phyloP scores from a whole-genome alignment of 2,888 invertebrate species.

The Hofmannophila pseudospretella region DNA sequence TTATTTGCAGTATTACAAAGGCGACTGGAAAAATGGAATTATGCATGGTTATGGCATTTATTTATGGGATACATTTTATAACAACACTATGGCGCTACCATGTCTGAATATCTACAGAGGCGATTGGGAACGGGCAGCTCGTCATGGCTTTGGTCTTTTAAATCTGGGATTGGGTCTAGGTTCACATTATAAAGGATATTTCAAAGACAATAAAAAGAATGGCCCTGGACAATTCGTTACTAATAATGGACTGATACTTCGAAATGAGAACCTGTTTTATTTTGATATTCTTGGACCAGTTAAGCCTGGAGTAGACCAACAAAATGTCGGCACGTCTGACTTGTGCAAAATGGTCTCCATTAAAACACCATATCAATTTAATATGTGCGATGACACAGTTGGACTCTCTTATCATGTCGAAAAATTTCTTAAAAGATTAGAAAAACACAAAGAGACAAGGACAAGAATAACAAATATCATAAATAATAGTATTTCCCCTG shows the following conservation, averaged over 20 bases:
- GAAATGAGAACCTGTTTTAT: not conserved
- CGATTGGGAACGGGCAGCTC: constrained; percentile 72
- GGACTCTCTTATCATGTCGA: constrained; percentile 66
- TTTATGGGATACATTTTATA: constrained; percentile 74
- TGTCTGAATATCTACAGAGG: constrained; percentile 73
- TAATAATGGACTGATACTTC: constrained; percentile 64
- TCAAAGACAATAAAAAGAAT: constrained; percentile 75
- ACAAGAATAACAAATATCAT: constrained; percentile 38
- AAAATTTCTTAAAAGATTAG: constrained; percentile 51
- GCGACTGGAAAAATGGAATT: constrained; percentile 76
- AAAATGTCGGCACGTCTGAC: no score
- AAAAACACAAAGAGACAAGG: constrained; percentile 42
- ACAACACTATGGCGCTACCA: constrained; percentile 71
- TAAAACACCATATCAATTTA: constrained; percentile 37
- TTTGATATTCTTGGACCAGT: constrained; percentile 31
- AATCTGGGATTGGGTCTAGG: constrained; percentile 74
- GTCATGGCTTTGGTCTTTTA: constrained; percentile 68
- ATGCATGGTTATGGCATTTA: constrained; percentile 80
- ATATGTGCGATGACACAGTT: constrained; percentile 53
- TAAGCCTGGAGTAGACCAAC: no score
- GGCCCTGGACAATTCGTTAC: constrained; percentile 75
- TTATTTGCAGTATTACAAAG: constrained; percentile 78
- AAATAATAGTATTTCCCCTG: constrained; percentile 40
- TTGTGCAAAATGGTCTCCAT: no score
- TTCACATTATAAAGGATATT: constrained; percentile 74